Conservation (phyloP, 2,888 invertebrate species). For the Drosophila fungiperda region DNA sequence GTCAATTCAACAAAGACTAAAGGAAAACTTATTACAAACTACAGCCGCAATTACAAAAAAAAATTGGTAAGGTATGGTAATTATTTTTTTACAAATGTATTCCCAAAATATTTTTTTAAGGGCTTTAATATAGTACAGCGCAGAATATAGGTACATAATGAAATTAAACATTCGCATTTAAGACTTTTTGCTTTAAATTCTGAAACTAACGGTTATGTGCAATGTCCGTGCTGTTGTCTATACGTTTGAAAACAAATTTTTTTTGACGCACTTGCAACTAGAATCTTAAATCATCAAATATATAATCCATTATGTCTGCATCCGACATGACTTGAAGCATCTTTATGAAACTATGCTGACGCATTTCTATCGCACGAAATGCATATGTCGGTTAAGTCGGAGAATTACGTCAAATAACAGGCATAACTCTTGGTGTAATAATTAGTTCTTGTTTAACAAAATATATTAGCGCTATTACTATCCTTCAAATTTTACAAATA, state of each 20-base stretch:
- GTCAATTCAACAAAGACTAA: background rate
- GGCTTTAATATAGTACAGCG: background rate
- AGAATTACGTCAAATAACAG: background rate
- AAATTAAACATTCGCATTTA: background rate
- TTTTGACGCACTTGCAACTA: background rate
- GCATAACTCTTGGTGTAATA: background rate
- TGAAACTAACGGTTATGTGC: background rate
- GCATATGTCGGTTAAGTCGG: background rate
- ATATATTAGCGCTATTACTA: background rate
- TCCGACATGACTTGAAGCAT: background rate
- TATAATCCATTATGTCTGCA: background rate
- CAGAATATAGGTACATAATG: background rate
- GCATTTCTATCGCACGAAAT: background rate
- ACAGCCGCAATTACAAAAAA: background rate
- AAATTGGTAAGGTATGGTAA: background rate
- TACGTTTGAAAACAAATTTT: background rate
- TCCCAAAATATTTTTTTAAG: background rate
- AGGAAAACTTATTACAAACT: background rate
- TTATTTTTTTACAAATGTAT: background rate
- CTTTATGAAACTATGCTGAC: background rate
- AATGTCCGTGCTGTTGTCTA: background rate
- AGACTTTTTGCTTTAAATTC: background rate
- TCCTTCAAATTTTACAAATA: background rate
- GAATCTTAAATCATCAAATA: background rate
- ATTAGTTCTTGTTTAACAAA: background rate